phyloP scores from a whole-genome alignment of 2,888 invertebrate species.

The Papilio elwesi region DNA sequence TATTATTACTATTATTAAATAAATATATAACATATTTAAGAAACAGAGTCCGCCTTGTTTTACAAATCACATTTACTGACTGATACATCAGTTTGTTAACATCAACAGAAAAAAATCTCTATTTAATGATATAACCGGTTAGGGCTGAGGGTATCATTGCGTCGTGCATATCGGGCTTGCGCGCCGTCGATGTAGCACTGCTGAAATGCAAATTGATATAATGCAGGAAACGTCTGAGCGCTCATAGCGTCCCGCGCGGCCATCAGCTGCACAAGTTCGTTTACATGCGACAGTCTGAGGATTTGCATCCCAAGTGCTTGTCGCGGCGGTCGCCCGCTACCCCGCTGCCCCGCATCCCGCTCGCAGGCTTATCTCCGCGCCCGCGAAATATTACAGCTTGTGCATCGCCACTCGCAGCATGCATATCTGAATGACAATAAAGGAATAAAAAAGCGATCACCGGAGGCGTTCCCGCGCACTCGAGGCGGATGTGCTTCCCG shows the following conservation, averaged over 20 bases:
- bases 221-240: constrained; percentile 84
- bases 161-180: constrained; percentile 24
- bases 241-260: constrained; percentile 81
- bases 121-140: constrained; percentile 27
- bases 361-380: constrained; percentile 73
- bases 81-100: not conserved
- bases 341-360: not conserved
- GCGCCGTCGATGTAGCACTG: constrained; percentile 52
- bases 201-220: constrained; percentile 84
- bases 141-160: constrained; percentile 27
- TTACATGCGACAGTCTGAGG: constrained; percentile 81
- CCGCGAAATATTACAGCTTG: constrained; percentile 82
- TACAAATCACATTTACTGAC: not conserved
- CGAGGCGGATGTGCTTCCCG: constrained; percentile 80
- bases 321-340: constrained; percentile 68
- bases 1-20: no score
- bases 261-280: constrained; percentile 83
- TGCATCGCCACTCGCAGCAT: constrained; percentile 80
- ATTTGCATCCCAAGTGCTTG: constrained; percentile 84
- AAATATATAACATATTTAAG: not conserved
- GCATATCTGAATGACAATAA: constrained; percentile 84
- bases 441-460: constrained; percentile 80
- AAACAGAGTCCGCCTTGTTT: not conserved
- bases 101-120: constrained; percentile 25
- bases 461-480: constrained; percentile 78